Base-by-base conservation (phyloP, 2,888 invertebrate genomes). In the Hyppa rectilinea region DNA sequence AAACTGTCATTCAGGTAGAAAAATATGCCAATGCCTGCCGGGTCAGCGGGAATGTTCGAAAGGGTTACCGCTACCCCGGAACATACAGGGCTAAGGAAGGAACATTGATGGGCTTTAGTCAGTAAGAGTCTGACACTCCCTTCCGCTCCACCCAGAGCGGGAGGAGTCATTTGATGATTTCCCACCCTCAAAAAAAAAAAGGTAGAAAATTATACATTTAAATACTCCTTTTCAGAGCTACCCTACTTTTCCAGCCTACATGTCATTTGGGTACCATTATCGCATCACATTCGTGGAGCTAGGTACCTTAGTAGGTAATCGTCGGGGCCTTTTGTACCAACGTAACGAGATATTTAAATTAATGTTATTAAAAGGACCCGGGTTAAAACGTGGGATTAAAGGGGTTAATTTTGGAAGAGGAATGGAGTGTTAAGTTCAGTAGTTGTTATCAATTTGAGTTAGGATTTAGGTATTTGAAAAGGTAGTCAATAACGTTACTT, bases 261-360 rank as follows among this genome's bases (percentile, higher is more conserved):
- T 2, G 45, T 40, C 26, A 47, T 73, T 79, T 40, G 38, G 20
- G 73, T 0, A 2, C 38, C 45, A 73, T 73, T 73, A 60, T 23
- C 34, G 60, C 73, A 73, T 61, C 73, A 40, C 26, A 36, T 36
- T 26, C 38, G 50, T 14, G 3, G 12, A 38, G 71, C 23, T n/a
- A 71, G 71, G 61, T 47, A 73, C 52, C 34, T 73, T n/a, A 31
- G 31, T 0, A 45, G 38, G 60, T 60, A 53, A 72, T 73, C 29
- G n/a, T 29, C 14, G 26, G 3, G 43, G n/a, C 43, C 55, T 79
- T 59, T 73, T 72, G 50, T 71, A 56, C 64, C 20, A 29, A 5
- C 40, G 14, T 78, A 53, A 59, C 34, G 73, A 53, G 72, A 72
- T 71, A 73, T 73, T 71, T 40, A 53, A 47, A 78, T 78, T 47